Percentiles rank a stretch among this genome's conserved stretches.
Conservation (phyloP, 2,113 vertebrate species). For the Planiliza haematocheilus region DNA sequence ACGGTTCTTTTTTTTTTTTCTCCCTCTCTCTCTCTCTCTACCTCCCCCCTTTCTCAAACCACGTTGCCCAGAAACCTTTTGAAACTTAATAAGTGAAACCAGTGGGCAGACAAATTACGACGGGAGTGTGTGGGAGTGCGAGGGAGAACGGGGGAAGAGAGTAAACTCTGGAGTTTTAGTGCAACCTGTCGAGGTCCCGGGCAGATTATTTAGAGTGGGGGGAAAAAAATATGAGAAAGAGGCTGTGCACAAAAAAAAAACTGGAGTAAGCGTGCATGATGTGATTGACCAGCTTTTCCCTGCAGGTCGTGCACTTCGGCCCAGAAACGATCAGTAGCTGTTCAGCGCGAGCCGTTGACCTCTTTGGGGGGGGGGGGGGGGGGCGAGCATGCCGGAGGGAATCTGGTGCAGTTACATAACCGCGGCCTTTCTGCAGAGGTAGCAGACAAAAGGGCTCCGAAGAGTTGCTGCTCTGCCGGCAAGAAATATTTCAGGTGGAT, state of each 20-base stretch:
- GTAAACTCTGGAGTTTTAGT: slow-evolving; percentile 67
- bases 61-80: slow-evolving; percentile 87
- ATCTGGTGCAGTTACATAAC: slow-evolving; percentile 57
- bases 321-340: slow-evolving; percentile 27
- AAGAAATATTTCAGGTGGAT: slow-evolving; percentile 43
- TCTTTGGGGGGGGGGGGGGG: too few relatives aligned
- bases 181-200: slow-evolving; percentile 71
- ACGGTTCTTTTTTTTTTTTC: slow-evolving; percentile 76
- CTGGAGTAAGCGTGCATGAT: too few relatives aligned
- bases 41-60: slow-evolving; percentile 66
- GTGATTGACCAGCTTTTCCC: slow-evolving; percentile 11
- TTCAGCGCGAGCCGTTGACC: slow-evolving; percentile 55
- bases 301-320: slow-evolving; percentile 19
- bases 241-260: too few relatives aligned
- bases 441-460: slow-evolving; percentile 36
- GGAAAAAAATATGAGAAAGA: slow-evolving; percentile 30
- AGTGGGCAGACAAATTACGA: slow-evolving; percentile 83
- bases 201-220: slow-evolving; percentile 71
- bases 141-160: slow-evolving; percentile 28
- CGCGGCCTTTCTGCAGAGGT: slow-evolving; percentile 16
- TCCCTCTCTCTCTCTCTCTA: neutral
- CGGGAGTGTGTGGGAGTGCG: slow-evolving; percentile 51
- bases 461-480: slow-evolving; percentile 32
- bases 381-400: slow-evolving; percentile 10
- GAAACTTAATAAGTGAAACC: slow-evolving; percentile 87